A percentile compares a stretch with the other conserved stretches of the same genome.
Evolutionary conservation across 1,140 invertebrate species (phyloP).

Genomic region (Hyles euphorbiae): DNA sequence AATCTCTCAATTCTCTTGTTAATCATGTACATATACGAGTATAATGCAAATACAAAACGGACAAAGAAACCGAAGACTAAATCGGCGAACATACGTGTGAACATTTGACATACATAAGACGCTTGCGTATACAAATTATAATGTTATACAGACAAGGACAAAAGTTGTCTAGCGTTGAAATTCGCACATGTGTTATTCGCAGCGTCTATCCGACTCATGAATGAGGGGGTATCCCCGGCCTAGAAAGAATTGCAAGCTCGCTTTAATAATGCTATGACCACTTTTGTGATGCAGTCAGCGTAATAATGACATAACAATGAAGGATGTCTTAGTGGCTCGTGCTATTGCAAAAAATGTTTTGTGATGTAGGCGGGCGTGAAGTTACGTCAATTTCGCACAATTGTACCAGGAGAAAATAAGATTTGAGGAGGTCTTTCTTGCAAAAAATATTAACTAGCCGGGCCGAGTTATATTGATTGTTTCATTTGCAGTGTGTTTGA

Average conservation of each 20-base stretch:
- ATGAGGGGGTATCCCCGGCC: constrained; percentile 60
- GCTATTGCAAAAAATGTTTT: constrained; percentile 43
- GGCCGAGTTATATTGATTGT: background rate
- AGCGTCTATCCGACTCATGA: constrained; percentile 23
- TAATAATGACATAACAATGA: constrained; percentile 63
- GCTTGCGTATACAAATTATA: constrained; percentile 10
- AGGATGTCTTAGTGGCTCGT: constrained; percentile 42
- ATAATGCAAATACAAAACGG: background rate
- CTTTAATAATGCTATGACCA: constrained; percentile 42
- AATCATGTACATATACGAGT: background rate
- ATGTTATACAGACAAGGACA: constrained; percentile 23
- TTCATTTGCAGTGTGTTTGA: too few relatives aligned
- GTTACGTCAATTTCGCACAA: constrained; percentile 72
- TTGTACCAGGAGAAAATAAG: constrained; percentile 56
- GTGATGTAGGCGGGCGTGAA: constrained; percentile 38
- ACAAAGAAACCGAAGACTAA: too few relatives aligned
- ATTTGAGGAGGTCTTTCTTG: constrained; percentile 28
- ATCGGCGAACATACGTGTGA: too few relatives aligned
- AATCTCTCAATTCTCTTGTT: background rate
- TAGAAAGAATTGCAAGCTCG: constrained; percentile 50
- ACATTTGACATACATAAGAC: background rate
- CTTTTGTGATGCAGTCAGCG: constrained; percentile 51
- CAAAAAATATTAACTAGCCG: constrained; percentile 12
- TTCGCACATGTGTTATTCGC: constrained; percentile 32
- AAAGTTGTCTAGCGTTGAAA: constrained; percentile 30